Conservation (phyloP, 2,888 invertebrate species). For the Xanthia icteritia region DNA sequence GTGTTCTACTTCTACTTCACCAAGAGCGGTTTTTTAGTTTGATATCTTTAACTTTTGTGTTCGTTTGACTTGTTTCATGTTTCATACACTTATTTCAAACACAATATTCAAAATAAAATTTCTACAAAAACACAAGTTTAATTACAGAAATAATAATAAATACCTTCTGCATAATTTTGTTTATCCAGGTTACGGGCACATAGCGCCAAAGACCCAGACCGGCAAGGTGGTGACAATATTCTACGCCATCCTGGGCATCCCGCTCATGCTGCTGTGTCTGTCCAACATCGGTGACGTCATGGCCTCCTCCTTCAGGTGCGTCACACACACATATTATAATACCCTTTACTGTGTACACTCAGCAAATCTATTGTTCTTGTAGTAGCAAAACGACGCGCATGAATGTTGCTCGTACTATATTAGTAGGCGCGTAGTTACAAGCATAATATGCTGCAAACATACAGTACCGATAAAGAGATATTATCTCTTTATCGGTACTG, state of each 20-base stretch:
- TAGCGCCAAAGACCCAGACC: constrained; percentile 97
- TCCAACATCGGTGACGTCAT: constrained; percentile 98
- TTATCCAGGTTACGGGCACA: constrained; percentile 97
- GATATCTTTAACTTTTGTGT: constrained; percentile 13
- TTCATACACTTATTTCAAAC: neutral
- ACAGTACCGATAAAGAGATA: no score
- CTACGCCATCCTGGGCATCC: constrained; percentile 98
- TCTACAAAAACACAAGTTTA: neutral
- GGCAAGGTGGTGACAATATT: constrained; percentile 98
- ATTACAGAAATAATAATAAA: no score
- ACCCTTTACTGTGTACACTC: neutral
- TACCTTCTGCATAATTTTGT: neutral
- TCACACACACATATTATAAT: neutral
- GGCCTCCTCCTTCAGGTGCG: constrained; percentile 96
- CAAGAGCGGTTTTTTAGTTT: neutral
- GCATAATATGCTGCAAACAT: no score
- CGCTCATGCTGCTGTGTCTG: constrained; percentile 97
- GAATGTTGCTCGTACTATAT: neutral
- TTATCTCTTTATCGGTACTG: neutral
- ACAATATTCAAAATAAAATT: neutral
- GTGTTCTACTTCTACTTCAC: constrained; percentile 22
- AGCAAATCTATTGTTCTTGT: neutral
- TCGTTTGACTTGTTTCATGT: neutral
- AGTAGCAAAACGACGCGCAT: neutral
- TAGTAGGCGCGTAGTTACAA: constrained; percentile 5